phyloP scores from a whole-genome alignment of 1,140 invertebrate species.

The Dendrolimus kikuchii region DNA sequence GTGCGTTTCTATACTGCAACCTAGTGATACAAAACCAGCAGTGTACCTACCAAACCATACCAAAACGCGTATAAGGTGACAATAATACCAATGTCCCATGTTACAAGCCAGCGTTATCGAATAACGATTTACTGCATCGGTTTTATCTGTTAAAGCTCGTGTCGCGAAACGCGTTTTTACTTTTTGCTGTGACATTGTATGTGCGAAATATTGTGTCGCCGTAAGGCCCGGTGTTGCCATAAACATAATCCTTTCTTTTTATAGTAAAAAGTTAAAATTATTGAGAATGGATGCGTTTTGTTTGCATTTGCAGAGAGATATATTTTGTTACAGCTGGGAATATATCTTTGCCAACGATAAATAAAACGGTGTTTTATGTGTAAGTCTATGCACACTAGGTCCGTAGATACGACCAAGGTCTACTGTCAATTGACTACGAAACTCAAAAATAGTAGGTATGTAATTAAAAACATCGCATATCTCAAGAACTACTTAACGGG shows the following conservation, averaged over 20 bases:
- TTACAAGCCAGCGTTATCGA: constrained; percentile 30
- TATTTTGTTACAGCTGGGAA: no score
- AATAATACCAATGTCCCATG: constrained; percentile 8
- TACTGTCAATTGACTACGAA: no score
- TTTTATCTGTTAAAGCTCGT: constrained; percentile 36
- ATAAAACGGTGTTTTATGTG: no score
- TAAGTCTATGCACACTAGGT: no score
- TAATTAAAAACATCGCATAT: no score
- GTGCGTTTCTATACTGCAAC: no score
- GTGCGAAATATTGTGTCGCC: constrained; percentile 16
- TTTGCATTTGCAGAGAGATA: no score
- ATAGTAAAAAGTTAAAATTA: not conserved
- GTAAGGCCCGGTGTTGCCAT: constrained; percentile 2
- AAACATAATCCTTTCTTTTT: constrained; percentile 1
- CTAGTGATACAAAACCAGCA: not conserved
- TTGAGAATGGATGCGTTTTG: no score
- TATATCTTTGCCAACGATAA: no score
- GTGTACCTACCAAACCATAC: not conserved
- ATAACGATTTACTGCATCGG: constrained; percentile 37
- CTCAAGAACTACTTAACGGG: no score
- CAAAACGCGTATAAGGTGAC: constrained; percentile 13
- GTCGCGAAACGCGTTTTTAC: constrained; percentile 27
- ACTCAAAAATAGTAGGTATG: no score
- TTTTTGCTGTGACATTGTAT: constrained; percentile 25
- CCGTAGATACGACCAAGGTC: no score